These are phyloP conservation scores for Phrynocephalus versicolor DNA, from an alignment of 2,113 vertebrate genomes.

Conservation along the genomic window DNA sequence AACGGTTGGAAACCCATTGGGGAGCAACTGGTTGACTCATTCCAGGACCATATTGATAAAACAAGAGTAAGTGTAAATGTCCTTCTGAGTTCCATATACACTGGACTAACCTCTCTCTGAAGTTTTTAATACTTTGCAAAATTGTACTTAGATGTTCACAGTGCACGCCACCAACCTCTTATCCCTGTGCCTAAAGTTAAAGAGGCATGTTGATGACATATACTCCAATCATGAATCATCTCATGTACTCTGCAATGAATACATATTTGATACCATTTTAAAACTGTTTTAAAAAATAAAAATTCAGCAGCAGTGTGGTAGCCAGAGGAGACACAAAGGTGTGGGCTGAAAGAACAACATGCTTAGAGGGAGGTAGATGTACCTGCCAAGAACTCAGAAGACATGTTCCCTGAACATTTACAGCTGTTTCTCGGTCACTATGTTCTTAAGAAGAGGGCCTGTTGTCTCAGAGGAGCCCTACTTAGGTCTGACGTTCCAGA, in stretches of 20 bases:
- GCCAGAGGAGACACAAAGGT: background rate
- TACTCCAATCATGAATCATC: background rate
- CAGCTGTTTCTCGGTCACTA: too few species aligned
- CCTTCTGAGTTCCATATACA: background rate
- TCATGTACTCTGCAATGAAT: background rate
- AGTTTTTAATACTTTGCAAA: background rate
- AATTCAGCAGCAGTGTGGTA: background rate
- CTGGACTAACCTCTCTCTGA: background rate
- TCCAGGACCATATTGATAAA: conserved; percentile 93
- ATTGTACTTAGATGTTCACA: background rate
- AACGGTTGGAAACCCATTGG: conserved; percentile 90
- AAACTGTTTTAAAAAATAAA: background rate
- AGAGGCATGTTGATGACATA: background rate
- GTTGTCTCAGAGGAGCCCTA: background rate
- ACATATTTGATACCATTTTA: background rate
- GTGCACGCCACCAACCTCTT: background rate
- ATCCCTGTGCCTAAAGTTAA: background rate
- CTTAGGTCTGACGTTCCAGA: background rate
- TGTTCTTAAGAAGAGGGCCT: background rate
- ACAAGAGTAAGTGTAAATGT: conserved; percentile 77
- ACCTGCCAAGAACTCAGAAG: background rate
- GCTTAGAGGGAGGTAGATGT: background rate
- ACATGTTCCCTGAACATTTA: background rate
- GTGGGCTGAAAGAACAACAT: background rate
- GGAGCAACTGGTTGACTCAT: conserved; percentile 91